Base-by-base conservation (phyloP, 1,140 invertebrate genomes). In the Cylas formicarius region DNA sequence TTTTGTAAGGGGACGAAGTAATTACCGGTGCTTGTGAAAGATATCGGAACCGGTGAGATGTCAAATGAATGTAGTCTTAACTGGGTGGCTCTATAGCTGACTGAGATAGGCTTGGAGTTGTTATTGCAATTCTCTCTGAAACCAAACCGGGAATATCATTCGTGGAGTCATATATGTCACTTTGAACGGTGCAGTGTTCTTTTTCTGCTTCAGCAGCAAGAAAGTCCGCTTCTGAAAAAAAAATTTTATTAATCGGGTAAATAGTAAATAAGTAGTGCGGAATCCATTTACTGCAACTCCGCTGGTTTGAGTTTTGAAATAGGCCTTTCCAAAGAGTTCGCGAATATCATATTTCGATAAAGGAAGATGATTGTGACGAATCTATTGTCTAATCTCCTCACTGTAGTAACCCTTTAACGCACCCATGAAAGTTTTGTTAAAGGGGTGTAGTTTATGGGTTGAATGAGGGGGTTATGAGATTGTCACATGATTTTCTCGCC, bases 401-500 rank as follows among this genome's bases (percentile, higher is more conserved):
- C 27, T 28, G 27, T 28, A 28, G n/a, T n/a, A n/a, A n/a, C n/a
- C n/a, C 16, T 28, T 28, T n/a, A 53, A 21, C 11, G 56, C 50
- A 20, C 37, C 36, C 51, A 63, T 61, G 28, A 67, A 53, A 7
- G 45, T 21, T 9, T 50, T 38, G 40, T 65, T 65, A 11, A 64
- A 41, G 16, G 65, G 65, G 39, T 67, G 62, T 61, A 67, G 28
- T 13, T 53, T 46, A n/a, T n/a, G n/a, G n/a, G n/a, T n/a, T n/a
- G n/a, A n/a, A n/a, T n/a, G n/a, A n/a, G n/a, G n/a, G n/a, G n/a
- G n/a, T n/a, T n/a, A n/a, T n/a, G n/a, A n/a, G n/a, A n/a, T n/a
- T n/a, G n/a, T n/a, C 28, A 55, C 57, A 46, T 39, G 8, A 54
- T 66, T 62, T 45, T 57, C 41, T 44, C 9, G 58, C 57, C 11